A percentile compares a stretch with the other conserved stretches of the same genome.
phyloP scores from a whole-genome alignment of 2,113 vertebrate species.

The Pycnonotus jocosus region DNA sequence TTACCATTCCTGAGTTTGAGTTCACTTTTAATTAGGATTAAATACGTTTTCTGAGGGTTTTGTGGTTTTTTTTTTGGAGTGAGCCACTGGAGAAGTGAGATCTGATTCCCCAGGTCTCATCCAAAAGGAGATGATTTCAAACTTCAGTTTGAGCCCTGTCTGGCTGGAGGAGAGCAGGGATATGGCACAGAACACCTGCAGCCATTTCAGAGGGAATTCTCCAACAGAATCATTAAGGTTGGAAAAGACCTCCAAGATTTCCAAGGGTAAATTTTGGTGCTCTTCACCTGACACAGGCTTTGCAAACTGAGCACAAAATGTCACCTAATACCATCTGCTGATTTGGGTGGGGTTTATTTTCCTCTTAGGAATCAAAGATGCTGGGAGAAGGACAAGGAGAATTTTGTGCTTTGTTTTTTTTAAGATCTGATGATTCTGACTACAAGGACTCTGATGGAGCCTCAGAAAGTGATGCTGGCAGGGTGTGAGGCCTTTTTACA shows the following conservation, averaged over 20 bases:
- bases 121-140: neutral
- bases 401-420: neutral
- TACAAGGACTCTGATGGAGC: neutral
- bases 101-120: neutral
- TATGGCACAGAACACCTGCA: neutral
- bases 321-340: neutral
- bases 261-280: no score
- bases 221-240: neutral
- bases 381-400: neutral
- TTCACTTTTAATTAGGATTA: neutral
- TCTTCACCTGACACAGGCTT: neutral
- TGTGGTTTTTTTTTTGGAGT: neutral
- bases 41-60: neutral
- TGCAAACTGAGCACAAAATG: neutral
- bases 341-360: neutral
- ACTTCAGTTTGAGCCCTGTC: fast-evolving
- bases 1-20: neutral
- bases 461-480: neutral
- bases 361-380: neutral
- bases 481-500: neutral
- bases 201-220: neutral
- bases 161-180: neutral
- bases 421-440: neutral
- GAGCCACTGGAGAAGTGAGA: neutral
- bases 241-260: neutral